phyloP scores from a whole-genome alignment of 92 coral and sea anemone species.

The Meandrina meandrites region DNA sequence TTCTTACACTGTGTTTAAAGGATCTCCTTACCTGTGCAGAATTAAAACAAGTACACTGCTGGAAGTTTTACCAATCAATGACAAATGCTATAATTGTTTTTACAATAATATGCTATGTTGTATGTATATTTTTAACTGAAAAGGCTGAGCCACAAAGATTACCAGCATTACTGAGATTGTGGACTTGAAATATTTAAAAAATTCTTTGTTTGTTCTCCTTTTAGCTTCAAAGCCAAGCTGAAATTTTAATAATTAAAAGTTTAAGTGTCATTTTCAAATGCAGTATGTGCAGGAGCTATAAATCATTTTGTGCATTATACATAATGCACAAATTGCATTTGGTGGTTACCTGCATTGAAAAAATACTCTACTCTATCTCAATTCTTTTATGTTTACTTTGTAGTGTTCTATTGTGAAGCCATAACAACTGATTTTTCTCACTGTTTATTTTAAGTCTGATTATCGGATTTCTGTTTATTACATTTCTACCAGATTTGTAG shows the following conservation, averaged over 20 bases:
- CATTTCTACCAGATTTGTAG: no score
- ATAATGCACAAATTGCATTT: no score
- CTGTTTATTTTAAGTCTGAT: no score
- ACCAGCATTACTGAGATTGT: conserved; percentile 19
- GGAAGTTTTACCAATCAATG: not conserved
- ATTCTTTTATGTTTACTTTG: no score
- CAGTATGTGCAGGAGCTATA: no score
- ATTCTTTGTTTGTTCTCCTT: conserved; percentile 23
- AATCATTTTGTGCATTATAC: no score
- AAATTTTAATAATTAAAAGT: not conserved
- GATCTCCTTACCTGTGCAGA: not conserved
- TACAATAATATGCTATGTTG: not conserved
- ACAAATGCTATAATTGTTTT: not conserved
- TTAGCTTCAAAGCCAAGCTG: conserved; percentile 19
- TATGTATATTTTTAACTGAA: conserved; percentile 20
- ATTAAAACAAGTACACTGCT: conserved; percentile 1
- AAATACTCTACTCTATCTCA: no score
- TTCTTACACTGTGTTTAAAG: not conserved
- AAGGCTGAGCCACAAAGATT: conserved; percentile 21
- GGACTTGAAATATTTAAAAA: not conserved
- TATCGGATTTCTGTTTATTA: no score
- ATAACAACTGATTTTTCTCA: no score
- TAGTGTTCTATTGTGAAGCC: no score
- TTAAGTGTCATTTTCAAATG: no score
- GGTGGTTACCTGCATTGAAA: no score